A percentile compares a stretch with the other conserved stretches of the same genome.
Evolutionary conservation across 2,888 invertebrate species (phyloP).

Genomic region (Torymus tubicola): DNA sequence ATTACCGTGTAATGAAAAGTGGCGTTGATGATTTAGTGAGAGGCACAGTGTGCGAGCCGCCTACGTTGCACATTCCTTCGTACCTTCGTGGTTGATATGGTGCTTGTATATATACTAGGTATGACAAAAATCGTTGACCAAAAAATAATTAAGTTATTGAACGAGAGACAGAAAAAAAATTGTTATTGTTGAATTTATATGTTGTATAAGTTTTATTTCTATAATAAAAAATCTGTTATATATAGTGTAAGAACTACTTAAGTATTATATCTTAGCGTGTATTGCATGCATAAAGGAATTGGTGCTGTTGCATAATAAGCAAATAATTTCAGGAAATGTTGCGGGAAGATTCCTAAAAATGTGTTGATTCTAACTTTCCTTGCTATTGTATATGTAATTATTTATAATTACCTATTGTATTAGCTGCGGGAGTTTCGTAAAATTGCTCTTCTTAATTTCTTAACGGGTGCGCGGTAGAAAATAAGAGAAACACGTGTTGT

Average conservation of each 20-base stretch:
- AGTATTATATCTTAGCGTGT: not conserved
- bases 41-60: conserved; percentile 30
- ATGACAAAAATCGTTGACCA: too few relatives aligned
- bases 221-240: too few relatives aligned
- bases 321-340: conserved; percentile 26
- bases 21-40: conserved; percentile 17
- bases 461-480: not conserved
- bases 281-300: not conserved
- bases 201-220: too few relatives aligned
- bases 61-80: too few relatives aligned
- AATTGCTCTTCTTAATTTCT: not conserved
- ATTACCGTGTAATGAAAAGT: conserved; percentile 39
- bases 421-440: not conserved
- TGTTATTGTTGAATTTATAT: too few relatives aligned
- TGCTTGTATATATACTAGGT: too few relatives aligned
- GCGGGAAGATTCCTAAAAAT: not conserved
- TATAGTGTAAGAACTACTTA: too few relatives aligned
- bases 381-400: conserved; percentile 11
- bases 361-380: conserved; percentile 27
- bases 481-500: not conserved
- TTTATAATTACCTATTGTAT: conserved; percentile 17
- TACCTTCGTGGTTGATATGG: too few relatives aligned
- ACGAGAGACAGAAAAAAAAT: too few relatives aligned
- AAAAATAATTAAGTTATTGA: too few relatives aligned
- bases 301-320: conserved; percentile 8